A percentile compares a stretch with the other conserved stretches of the same genome.
phyloP scores from a whole-genome alignment of 1,140 invertebrate genomes.

The Brachionus asplanchnoidis region DNA sequence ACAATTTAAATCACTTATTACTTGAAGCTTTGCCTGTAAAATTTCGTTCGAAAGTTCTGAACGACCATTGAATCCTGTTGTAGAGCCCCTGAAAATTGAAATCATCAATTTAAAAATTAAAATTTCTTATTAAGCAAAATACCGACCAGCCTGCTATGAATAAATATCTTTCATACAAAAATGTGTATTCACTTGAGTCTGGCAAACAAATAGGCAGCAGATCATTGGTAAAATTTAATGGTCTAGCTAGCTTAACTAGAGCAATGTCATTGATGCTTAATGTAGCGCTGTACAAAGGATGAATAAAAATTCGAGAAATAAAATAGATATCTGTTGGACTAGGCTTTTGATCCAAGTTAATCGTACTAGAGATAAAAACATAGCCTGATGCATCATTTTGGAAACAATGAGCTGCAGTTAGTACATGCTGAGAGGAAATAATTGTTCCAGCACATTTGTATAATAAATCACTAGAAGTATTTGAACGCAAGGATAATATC shows the following conservation, averaged over 20 bases:
- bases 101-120: background rate
- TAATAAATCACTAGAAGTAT: background rate
- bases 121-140: background rate
- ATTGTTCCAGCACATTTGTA: background rate
- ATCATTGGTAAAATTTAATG: background rate
- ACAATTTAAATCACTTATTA: background rate
- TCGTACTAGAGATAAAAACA: background rate
- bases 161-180: background rate
- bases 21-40: background rate
- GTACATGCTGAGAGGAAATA: background rate
- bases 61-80: background rate
- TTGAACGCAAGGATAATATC: background rate
- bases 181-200: background rate
- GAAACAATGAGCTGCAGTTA: slow-evolving; percentile 13
- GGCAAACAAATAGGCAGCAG: background rate
- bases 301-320: background rate
- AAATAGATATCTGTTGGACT: background rate
- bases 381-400: background rate
- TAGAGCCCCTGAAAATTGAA: background rate
- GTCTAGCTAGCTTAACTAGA: background rate
- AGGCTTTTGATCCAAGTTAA: background rate
- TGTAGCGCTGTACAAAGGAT: background rate
- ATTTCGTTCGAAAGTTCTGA: background rate
- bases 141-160: background rate
- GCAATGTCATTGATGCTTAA: background rate